phyloP scores from a whole-genome alignment of 2,888 invertebrate species.

The Drosophila cognata region DNA sequence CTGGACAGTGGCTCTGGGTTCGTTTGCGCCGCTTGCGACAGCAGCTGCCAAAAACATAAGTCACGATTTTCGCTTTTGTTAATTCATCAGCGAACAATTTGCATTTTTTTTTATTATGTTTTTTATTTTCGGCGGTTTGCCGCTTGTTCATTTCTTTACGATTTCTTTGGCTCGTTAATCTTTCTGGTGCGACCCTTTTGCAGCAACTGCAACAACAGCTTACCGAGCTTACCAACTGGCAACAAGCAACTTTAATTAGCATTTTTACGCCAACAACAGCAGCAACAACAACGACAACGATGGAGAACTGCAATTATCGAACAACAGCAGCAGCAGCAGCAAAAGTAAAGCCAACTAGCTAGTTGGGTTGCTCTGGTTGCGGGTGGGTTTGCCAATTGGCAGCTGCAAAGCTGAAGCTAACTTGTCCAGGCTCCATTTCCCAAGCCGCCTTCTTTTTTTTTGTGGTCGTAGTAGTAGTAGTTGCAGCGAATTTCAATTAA shows the following conservation, averaged over 20 bases:
- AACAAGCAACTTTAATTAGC: constrained; percentile 79
- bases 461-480: not conserved
- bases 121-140: constrained; percentile 26
- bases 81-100: constrained; percentile 82
- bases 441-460: constrained; percentile 48
- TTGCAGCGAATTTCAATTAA: constrained; percentile 76
- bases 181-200: constrained; percentile 70
- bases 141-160: constrained; percentile 73
- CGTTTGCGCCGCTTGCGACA: constrained; percentile 53
- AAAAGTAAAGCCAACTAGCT: constrained; percentile 41
- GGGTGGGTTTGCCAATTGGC: constrained; percentile 65
- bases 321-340: constrained; percentile 31
- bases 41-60: constrained; percentile 82
- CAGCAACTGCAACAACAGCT: constrained; percentile 20
- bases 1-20: constrained; percentile 59
- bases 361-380: constrained; percentile 53
- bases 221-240: constrained; percentile 34
- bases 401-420: constrained; percentile 51
- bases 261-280: constrained; percentile 70
- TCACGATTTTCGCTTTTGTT: constrained; percentile 82
- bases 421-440: constrained; percentile 54
- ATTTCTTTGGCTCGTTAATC: constrained; percentile 78
- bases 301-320: constrained; percentile 65
- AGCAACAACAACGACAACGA: constrained; percentile 15
- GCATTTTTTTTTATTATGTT: constrained; percentile 58